phyloP scores from a whole-genome alignment of 2,113 vertebrate species.

The Addax nasomaculatus region DNA sequence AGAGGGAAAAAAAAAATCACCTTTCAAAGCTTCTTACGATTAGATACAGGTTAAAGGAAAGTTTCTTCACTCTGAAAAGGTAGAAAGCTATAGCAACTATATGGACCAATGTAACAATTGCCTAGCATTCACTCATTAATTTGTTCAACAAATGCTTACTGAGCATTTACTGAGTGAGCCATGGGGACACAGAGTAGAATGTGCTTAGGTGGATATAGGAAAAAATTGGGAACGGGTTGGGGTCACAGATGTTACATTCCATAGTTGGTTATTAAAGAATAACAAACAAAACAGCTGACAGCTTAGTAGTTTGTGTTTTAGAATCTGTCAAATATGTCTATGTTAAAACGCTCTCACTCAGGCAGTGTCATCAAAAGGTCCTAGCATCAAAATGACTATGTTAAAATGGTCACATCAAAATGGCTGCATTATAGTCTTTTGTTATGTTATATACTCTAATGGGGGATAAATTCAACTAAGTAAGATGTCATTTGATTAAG shows the following conservation, averaged over 20 bases:
- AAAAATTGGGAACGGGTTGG: background rate
- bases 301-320: constrained; percentile 25
- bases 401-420: constrained; percentile 29
- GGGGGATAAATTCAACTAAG: background rate
- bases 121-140: background rate
- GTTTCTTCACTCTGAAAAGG: background rate
- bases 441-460: background rate
- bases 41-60: background rate
- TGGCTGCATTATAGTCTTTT: background rate
- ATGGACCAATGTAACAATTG: background rate
- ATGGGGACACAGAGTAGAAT: background rate
- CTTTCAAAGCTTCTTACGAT: background rate
- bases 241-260: background rate
- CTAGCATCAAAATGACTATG: background rate
- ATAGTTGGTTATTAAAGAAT: background rate
- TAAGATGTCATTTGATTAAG: constrained; percentile 23
- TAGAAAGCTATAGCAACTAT: background rate
- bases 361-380: background rate
- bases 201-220: background rate
- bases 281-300: background rate
- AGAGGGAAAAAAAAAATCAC: background rate
- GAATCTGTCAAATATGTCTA: constrained; percentile 12
- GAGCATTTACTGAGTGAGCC: background rate
- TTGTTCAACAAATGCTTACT: background rate
- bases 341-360: background rate